Evolutionary conservation across 2,888 invertebrate species (phyloP).

Genomic region (Drosophila sordidula): DNA sequence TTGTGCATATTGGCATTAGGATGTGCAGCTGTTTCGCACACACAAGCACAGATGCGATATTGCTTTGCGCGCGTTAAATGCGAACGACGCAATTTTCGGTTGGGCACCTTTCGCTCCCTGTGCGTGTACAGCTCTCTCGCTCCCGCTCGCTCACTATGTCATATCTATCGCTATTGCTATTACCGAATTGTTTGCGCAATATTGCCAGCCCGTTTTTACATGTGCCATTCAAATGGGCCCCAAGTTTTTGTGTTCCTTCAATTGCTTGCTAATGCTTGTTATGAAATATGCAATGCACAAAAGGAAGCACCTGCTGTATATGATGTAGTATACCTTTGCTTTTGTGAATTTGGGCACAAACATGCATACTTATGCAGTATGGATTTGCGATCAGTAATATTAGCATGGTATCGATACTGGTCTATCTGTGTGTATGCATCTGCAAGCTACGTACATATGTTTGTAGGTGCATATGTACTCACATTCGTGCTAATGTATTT

Average conservation of each 20-base stretch:
- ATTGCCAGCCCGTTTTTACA: constrained; percentile 46
- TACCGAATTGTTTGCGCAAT: constrained; percentile 35
- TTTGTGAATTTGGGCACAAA: background rate
- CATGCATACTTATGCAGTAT: too few species aligned
- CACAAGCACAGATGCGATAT: constrained; percentile 15
- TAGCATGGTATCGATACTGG: background rate
- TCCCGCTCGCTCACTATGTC: constrained; percentile 22
- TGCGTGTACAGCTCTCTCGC: constrained; percentile 14
- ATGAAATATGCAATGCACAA: constrained; percentile 30
- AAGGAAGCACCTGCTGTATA: constrained; percentile 10
- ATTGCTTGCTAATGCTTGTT: constrained; percentile 22
- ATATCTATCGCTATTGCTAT: constrained; percentile 44
- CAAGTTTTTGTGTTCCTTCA: constrained; percentile 29
- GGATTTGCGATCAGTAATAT: background rate
- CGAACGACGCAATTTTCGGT: constrained; percentile 71
- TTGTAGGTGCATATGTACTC: background rate
- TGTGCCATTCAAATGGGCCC: constrained; percentile 41
- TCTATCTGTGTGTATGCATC: background rate
- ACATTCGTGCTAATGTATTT: background rate
- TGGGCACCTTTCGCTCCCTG: constrained; percentile 43
- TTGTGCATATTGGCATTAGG: constrained; percentile 7
- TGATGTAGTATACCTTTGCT: background rate
- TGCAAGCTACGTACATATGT: constrained; percentile 3
- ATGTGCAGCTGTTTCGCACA: constrained; percentile 50
- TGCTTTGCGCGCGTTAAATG: constrained; percentile 56